Percentiles rank a stretch among this genome's conserved stretches.
Evolutionary conservation across 2,888 invertebrate genomes (phyloP).

Genomic region (Melikaiella ostensackeni): DNA sequence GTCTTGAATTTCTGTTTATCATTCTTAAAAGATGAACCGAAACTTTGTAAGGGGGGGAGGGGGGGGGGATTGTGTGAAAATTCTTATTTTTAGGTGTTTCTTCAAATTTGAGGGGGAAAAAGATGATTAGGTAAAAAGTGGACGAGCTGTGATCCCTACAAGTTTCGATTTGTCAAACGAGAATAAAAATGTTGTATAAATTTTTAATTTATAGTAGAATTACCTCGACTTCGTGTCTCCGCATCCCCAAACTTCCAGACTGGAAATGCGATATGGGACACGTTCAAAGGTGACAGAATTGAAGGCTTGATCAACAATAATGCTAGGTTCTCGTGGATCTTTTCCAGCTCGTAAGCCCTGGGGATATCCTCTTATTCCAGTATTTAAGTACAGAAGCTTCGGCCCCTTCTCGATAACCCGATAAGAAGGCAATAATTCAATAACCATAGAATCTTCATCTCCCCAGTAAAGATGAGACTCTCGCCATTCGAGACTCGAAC

Average conservation of each 20-base stretch:
- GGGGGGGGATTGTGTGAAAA: too few species aligned
- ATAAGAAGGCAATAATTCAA: slow-evolving; percentile 87
- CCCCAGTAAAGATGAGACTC: slow-evolving; percentile 93
- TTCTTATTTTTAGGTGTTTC: too few species aligned
- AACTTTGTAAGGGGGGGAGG: too few species aligned
- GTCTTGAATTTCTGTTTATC: too few species aligned
- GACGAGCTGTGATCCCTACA: too few species aligned
- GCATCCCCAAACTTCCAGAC: slow-evolving; percentile 89
- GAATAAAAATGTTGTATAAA: neutral
- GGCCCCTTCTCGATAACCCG: slow-evolving; percentile 81
- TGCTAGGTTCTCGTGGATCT: slow-evolving; percentile 87
- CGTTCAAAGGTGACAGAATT: slow-evolving; percentile 71
- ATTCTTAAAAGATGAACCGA: too few species aligned
- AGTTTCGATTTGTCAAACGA: neutral
- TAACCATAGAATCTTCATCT: slow-evolving; percentile 85
- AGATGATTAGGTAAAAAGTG: too few species aligned
- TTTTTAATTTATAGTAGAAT: slow-evolving; percentile 3
- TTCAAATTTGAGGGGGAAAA: too few species aligned
- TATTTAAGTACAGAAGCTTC: slow-evolving; percentile 91
- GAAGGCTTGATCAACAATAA: slow-evolving; percentile 82
- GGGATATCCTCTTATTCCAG: slow-evolving; percentile 90
- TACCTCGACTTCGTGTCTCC: slow-evolving; percentile 83
- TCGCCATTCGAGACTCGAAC: slow-evolving; percentile 89
- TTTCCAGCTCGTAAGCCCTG: slow-evolving; percentile 89
- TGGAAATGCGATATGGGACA: slow-evolving; percentile 78